phyloP scores from a whole-genome alignment of 2,113 vertebrate genomes.

The Microcebus lehilahytsara region DNA sequence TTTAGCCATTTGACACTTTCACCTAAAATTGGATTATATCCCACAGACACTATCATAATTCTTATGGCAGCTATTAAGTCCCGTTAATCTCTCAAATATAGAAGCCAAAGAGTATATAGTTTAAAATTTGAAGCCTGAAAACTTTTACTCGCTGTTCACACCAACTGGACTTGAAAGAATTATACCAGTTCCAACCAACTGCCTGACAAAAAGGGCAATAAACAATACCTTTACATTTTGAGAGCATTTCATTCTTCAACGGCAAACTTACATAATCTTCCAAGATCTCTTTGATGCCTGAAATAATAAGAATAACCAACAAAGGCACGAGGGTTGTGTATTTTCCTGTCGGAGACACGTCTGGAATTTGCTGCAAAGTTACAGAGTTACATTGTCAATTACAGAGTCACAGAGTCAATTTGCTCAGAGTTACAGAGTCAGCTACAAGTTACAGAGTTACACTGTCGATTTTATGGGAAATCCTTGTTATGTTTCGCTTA shows the following conservation, averaged over 20 bases:
- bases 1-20: background rate
- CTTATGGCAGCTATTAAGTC: background rate
- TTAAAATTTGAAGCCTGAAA: background rate
- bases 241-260: background rate
- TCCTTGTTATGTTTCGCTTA: background rate
- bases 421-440: constrained; percentile 43
- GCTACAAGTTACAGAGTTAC: constrained; percentile 44
- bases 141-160: background rate
- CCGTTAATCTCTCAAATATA: background rate
- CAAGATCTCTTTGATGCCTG: constrained; percentile 97
- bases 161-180: background rate
- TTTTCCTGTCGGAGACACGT: constrained; percentile 95
- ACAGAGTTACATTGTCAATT: background rate
- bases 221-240: background rate
- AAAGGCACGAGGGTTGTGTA: constrained; percentile 97
- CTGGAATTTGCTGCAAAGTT: constrained; percentile 94
- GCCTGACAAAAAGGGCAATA: background rate
- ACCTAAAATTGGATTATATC: background rate
- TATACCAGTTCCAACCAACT: background rate
- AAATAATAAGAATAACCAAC: constrained; percentile 94
- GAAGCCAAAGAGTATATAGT: background rate
- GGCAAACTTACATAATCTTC: constrained; percentile 95
- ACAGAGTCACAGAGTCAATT: no score
- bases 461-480: background rate
- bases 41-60: background rate